Conservation (phyloP, 2,888 invertebrate species). For the Palloptera scutellata region DNA sequence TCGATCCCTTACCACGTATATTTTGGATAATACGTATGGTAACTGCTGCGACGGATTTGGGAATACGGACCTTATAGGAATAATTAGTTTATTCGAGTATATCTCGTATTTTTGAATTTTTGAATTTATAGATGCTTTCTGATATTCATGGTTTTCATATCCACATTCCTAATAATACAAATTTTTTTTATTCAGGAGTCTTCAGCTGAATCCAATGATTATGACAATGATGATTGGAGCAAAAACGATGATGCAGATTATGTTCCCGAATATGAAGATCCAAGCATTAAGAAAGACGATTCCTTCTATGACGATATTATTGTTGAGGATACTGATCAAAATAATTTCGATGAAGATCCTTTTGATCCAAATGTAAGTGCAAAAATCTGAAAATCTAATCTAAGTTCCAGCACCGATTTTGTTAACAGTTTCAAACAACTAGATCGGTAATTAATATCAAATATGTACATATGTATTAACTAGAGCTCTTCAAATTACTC, state of each 20-base stretch:
- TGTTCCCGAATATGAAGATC: conserved; percentile 30
- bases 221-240: conserved; percentile 36
- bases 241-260: conserved; percentile 37
- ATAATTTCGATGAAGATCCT: conserved; percentile 40
- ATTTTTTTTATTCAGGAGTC: conserved; percentile 16
- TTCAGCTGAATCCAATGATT: conserved; percentile 30
- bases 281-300: conserved; percentile 41
- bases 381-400: not conserved
- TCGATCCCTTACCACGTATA: too few relatives aligned
- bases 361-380: conserved; percentile 42
- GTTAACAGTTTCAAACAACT: too few relatives aligned
- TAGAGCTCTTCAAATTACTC: too few relatives aligned
- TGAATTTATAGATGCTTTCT: too few relatives aligned
- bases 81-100: too few relatives aligned
- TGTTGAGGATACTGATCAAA: conserved; percentile 39
- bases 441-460: too few relatives aligned
- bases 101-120: too few relatives aligned
- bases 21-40: too few relatives aligned
- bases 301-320: conserved; percentile 44
- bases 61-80: too few relatives aligned
- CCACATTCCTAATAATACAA: not conserved
- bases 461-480: too few relatives aligned
- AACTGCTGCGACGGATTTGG: too few relatives aligned
- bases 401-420: not conserved
- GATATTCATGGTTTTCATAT: too few relatives aligned